These are phyloP conservation scores for Pardosa pseudoannulata DNA, from an alignment of 2,888 invertebrate genomes.

Conservation along the genomic window DNA sequence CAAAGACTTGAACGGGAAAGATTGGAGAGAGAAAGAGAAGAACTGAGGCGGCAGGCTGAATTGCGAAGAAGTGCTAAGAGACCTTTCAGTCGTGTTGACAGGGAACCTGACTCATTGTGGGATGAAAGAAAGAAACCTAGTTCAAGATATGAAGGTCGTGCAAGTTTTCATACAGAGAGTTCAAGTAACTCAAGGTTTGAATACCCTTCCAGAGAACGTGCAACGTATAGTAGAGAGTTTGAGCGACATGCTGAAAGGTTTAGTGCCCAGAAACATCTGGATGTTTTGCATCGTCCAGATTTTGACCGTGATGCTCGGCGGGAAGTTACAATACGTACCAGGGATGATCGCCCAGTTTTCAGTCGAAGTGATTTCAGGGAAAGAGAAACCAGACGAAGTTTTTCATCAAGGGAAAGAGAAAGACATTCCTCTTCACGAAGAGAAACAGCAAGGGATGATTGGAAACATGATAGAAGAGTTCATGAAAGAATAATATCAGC, in stretches of 20 bases:
- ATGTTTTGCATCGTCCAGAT: not conserved
- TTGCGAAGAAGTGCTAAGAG: conserved; percentile 74
- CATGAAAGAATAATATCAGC: conserved; percentile 30
- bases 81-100: conserved; percentile 18
- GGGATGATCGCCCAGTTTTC: conserved; percentile 34
- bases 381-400: conserved; percentile 30
- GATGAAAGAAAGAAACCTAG: conserved; percentile 36
- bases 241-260: conserved; percentile 31
- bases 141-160: conserved; percentile 27
- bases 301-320: conserved; percentile 35
- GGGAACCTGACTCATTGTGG: conserved; percentile 34
- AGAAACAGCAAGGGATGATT: conserved; percentile 38
- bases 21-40: conserved; percentile 53
- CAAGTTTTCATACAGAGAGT: conserved; percentile 23
- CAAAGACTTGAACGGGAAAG: conserved; percentile 79
- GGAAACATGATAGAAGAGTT: conserved; percentile 65
- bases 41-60: conserved; percentile 43
- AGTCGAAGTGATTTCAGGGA: conserved; percentile 28
- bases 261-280: not conserved
- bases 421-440: conserved; percentile 26
- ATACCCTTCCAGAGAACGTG: conserved; percentile 24
- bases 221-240: conserved; percentile 19
- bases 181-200: conserved; percentile 38
- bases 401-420: conserved; percentile 25
- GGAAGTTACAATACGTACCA: conserved; percentile 43